A percentile compares a stretch with the other conserved stretches of the same genome.
Conservation (phyloP, 1,140 invertebrate species). For the Neodiprion lecontei region DNA sequence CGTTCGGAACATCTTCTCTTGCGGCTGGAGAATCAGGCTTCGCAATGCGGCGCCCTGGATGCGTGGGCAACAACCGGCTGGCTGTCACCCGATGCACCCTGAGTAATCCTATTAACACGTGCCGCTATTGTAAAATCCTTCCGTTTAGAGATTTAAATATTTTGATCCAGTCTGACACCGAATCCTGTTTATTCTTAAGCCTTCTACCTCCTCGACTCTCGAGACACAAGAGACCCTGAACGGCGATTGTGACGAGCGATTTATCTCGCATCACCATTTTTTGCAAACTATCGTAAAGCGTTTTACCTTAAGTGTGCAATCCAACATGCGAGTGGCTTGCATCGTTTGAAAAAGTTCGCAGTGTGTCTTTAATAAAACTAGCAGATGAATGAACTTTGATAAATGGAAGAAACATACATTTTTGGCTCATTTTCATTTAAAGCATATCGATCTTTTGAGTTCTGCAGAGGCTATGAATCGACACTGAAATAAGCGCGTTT, state of each 20-base stretch:
- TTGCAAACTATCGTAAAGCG: too few relatives aligned
- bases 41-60: constrained; percentile 39
- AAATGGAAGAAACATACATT: too few relatives aligned
- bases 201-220: constrained; percentile 8
- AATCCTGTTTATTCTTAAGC: constrained; percentile 20
- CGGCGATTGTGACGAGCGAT: constrained; percentile 2
- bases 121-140: constrained; percentile 47
- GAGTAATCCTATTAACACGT: constrained; percentile 54
- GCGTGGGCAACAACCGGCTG: constrained; percentile 32
- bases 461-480: too few relatives aligned
- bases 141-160: constrained; percentile 47
- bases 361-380: too few relatives aligned
- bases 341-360: too few relatives aligned
- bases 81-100: constrained; percentile 26
- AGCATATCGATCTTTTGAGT: too few relatives aligned
- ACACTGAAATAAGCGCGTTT: too few relatives aligned
- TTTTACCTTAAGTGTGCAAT: too few relatives aligned
- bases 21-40: not conserved
- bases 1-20: constrained; percentile 1
- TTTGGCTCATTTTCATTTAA: too few relatives aligned
- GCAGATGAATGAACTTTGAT: too few relatives aligned
- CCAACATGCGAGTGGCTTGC: too few relatives aligned
- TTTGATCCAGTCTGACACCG: constrained; percentile 35
- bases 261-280: too few relatives aligned
- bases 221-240: constrained; percentile 17